These are phyloP conservation scores for Turritopsis dohrnii DNA, from an alignment of 30 jellyfish, hydroid and myxozoan species.

Conservation along the genomic window DNA sequence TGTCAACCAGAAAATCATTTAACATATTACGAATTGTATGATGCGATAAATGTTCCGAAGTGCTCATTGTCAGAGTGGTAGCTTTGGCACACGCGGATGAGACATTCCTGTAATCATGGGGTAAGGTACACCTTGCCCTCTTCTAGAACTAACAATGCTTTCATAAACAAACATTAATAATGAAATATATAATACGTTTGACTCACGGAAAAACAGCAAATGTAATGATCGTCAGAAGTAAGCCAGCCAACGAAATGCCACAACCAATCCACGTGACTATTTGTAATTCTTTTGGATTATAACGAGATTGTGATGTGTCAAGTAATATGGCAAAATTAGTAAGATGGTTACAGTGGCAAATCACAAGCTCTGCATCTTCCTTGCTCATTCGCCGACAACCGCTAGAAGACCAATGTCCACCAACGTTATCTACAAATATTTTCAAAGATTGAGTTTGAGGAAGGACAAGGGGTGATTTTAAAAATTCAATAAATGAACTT, in stretches of 20 bases:
- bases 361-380: neutral
- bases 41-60: too few species aligned
- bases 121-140: too few species aligned
- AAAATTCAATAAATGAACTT: neutral
- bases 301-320: neutral
- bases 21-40: too few species aligned
- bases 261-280: neutral
- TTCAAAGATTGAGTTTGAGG: neutral
- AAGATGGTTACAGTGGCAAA: neutral
- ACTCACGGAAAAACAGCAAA: neutral
- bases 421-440: neutral
- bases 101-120: too few species aligned
- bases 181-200: neutral
- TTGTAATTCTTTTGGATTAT: neutral
- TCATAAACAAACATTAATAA: neutral
- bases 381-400: constrained; percentile 21
- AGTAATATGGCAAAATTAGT: neutral
- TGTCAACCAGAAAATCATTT: too few species aligned
- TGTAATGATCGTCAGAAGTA: neutral
- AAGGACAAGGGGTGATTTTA: neutral
- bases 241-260: neutral
- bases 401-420: constrained; percentile 2
- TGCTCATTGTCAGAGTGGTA: too few species aligned
- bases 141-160: too few species aligned
- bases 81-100: too few species aligned